Evolutionary conservation across 2,888 invertebrate genomes (phyloP), one percentile per base, ranked within the genome.

Genomic region (Chrysopilus asiliformis): DNA sequence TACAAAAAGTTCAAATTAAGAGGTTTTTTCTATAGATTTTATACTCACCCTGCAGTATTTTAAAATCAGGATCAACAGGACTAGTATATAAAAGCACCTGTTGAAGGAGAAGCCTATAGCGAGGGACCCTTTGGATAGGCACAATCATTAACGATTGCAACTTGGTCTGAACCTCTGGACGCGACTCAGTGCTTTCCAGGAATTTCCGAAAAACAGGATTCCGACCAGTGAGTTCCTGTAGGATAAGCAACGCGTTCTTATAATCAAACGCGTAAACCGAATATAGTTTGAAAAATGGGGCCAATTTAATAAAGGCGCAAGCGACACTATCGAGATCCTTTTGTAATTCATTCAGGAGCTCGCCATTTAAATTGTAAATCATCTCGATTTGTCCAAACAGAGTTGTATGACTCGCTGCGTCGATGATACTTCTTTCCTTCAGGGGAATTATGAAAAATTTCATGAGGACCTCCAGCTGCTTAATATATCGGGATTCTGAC

Each of bases 181-280:
- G 64, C 3, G 68, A 68, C 58, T 83, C 82, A 50, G 79, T 78
- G 18, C 60, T 60, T 39, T 65, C 65, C 24, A 79, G 55, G 52
- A 76, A 76, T 44, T 67, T 66, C 9, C 68, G 62, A 48, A 76
- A 70, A 29, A 58, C 59, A 10, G 64, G 58, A 53, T 74, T 68
- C 36, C 61, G 66, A 35, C 64, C 62, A 20, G 66, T 64, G 35
- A 68, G 54, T 34, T 68, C 65, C 66, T 75, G 74, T 19, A 82
- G 52, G 25, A 74, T 57, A 25, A 67, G 59, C 32, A 79, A 55
- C 1, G 74, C 70, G 41, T 71, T 69, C 44, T 74, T 75, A 52
- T 78, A 82, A 48, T 77, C 78, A 42, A 76, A 79, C 1, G 82
- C 82, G 55, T 83, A 83, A 1, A 76, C 73, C 1, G 82, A 79